Evolutionary conservation across 2,888 invertebrate genomes (phyloP), one percentile per base, ranked within the genome.

Genomic region (Peribatodes rhomboidaria): DNA sequence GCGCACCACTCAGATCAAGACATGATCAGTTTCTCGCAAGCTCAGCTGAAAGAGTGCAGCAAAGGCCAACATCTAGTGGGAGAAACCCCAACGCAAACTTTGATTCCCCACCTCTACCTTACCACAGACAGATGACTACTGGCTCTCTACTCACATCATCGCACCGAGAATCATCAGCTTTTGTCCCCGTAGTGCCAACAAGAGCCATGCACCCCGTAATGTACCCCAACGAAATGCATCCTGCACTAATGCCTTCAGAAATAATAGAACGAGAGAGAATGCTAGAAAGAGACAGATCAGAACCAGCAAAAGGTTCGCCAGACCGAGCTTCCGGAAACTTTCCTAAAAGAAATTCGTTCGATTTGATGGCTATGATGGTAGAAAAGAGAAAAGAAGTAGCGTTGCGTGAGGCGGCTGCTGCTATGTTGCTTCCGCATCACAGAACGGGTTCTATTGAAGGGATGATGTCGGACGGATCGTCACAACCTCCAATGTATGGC

Each of bases 351-450:
- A 94, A 91, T 70, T 94, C 96, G 1, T 97, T 96, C 79, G 97
- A 97, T 82, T 95, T 97, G 74, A 97, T 97, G 95, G 97, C 97
- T 41, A 97, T 97, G 96, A 97, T 97, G 97, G 97, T 97, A 2
- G 97, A 97, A 81, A 98, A 97, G 82, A 94, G 97, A 63, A 97
- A 97, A 84, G 97, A 97, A 80, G 90, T 97, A 56, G 97, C 96
- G 0, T 85, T 97, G 54, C 90, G 96, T 16, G 96, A 96, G 80
- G 96, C 96, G 46, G 96, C 96, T 0, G 96, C 96, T 0, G 94
- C 94, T 64, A 95, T 97, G 93, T 93, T 97, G 73, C 83, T 97
- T 70, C 96, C 96, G 1, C 94, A 95, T 50, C 93, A 93, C 65
- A 85, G 93, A 75, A 83, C 90, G 10, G 85, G 92, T 0, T 92